Evolutionary conservation across 2,113 vertebrate genomes (phyloP).

Genomic region (Myiozetetes cayanensis): DNA sequence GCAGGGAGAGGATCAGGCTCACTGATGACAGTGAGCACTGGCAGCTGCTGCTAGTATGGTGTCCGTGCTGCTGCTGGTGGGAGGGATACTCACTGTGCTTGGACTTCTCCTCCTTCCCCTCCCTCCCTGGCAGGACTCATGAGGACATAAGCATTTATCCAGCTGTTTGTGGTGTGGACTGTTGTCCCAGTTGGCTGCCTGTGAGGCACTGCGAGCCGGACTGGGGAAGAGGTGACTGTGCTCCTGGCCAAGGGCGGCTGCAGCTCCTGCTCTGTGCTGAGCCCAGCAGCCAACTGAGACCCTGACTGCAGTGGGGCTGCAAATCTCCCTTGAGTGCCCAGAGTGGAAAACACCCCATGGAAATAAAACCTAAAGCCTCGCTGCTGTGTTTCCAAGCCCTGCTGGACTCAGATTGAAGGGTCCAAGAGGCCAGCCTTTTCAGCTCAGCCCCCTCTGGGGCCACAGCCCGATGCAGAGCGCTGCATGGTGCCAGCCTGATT

Average conservation of each 20-base stretch:
- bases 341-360: neutral
- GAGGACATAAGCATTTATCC: neutral
- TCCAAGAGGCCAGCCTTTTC: neutral
- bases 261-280: neutral
- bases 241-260: neutral
- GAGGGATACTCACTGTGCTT: neutral
- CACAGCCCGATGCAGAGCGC: neutral
- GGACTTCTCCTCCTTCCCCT: neutral
- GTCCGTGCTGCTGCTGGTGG: accelerated
- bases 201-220: neutral
- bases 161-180: neutral
- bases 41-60: neutral
- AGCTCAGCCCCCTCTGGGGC: neutral
- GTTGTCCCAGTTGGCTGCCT: slow-evolving; percentile 22
- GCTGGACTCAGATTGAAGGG: neutral
- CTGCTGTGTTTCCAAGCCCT: neutral
- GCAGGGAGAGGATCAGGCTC: neutral
- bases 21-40: accelerated
- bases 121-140: neutral
- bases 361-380: neutral
- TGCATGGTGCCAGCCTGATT: neutral
- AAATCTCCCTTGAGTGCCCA: neutral
- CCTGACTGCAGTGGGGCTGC: neutral
- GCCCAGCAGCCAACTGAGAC: neutral
- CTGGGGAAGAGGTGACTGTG: slow-evolving; percentile 34